phyloP scores from a whole-genome alignment of 2,113 vertebrate genomes.

The Bambusicola thoracicus region DNA sequence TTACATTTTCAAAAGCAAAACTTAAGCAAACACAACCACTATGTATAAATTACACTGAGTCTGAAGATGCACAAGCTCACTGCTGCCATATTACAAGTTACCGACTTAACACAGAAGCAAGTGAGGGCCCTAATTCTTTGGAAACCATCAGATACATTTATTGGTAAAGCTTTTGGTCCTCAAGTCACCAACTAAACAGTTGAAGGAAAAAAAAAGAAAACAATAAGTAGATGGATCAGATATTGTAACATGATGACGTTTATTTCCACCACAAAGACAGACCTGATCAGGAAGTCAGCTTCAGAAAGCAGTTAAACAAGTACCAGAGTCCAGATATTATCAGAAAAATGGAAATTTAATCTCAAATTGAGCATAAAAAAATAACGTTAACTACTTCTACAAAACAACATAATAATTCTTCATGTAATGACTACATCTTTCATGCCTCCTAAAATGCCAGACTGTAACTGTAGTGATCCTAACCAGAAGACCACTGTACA shows the following conservation, averaged over 20 bases:
- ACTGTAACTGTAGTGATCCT: fast-evolving
- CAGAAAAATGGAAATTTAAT: background rate
- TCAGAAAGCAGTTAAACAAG: background rate
- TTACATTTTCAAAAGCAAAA: background rate
- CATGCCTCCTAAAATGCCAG: background rate
- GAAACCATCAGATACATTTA: background rate
- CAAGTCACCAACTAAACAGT: background rate
- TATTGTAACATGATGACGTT: background rate
- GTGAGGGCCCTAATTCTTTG: background rate
- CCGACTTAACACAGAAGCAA: background rate
- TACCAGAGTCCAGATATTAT: background rate
- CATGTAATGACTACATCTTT: background rate
- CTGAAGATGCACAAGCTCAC: background rate
- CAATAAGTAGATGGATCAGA: background rate
- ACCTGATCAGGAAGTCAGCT: background rate
- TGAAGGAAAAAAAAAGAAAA: background rate
- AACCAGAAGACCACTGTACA: background rate
- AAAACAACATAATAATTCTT: background rate
- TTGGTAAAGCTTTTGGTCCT: background rate
- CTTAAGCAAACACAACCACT: background rate
- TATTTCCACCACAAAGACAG: background rate
- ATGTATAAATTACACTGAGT: background rate
- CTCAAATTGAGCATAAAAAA: background rate
- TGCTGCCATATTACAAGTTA: background rate
- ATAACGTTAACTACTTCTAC: background rate